Conservation (phyloP, 2,113 vertebrate species). For the Cervus canadensis region DNA sequence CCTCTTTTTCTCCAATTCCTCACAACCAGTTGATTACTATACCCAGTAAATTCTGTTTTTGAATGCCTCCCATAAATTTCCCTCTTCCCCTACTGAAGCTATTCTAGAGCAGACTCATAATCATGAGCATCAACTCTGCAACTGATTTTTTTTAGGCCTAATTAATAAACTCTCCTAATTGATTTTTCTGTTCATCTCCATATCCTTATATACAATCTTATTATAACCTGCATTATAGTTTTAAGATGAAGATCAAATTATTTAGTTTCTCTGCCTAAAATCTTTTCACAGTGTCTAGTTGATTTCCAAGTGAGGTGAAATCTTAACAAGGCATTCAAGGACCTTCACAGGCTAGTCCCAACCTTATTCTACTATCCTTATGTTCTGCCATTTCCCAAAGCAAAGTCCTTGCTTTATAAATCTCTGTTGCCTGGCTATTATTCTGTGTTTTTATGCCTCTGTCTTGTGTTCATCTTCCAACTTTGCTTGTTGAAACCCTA, state of each 20-base stretch:
- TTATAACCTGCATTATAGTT: not conserved
- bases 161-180: not conserved
- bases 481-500: constrained; percentile 13
- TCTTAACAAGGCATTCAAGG: not conserved
- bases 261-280: not conserved
- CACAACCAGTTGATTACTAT: not conserved
- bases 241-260: not conserved
- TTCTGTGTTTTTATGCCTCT: not conserved
- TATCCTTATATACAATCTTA: not conserved
- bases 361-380: not conserved
- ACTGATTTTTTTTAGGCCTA: not conserved
- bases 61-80: not conserved
- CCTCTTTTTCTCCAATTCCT: not conserved
- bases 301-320: constrained; percentile 1
- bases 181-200: not conserved
- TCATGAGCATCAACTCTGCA: not conserved
- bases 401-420: not conserved
- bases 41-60: not conserved
- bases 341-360: not conserved
- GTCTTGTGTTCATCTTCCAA: not conserved
- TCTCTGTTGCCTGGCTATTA: not conserved
- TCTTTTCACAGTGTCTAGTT: not conserved
- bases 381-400: not conserved
- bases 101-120: not conserved
- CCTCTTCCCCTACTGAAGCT: not conserved